A percentile compares a stretch with the other conserved stretches of the same genome.
Conservation (phyloP, 2,888 invertebrate genomes). For the Cremastinae sp. region DNA sequence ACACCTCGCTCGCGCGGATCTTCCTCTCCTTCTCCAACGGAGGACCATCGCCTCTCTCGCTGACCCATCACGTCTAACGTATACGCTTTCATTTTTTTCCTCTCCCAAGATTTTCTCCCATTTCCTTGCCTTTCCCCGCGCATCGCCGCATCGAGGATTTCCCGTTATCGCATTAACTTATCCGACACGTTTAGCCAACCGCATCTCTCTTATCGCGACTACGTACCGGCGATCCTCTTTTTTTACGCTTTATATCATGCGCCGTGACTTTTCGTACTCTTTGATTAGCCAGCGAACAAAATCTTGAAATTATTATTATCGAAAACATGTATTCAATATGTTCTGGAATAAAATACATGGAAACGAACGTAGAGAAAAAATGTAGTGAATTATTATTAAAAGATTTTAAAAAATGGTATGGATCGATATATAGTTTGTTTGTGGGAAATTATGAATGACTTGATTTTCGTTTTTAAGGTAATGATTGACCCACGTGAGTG, state of each 20-base stretch:
- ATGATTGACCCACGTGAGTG: too few relatives aligned
- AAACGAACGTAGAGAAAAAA: too few relatives aligned
- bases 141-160: conserved; percentile 31
- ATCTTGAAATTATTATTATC: too few relatives aligned
- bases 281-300: not conserved
- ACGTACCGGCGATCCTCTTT: conserved; percentile 11
- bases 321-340: too few relatives aligned
- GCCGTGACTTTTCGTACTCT: not conserved
- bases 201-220: conserved; percentile 43
- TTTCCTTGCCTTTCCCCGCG: conserved; percentile 2
- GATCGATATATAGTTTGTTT: too few relatives aligned
- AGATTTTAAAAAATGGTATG: too few relatives aligned
- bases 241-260: conserved; percentile 4
- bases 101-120: conserved; percentile 4
- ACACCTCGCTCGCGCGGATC: conserved; percentile 46
- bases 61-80: conserved; percentile 62
- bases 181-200: conserved; percentile 52
- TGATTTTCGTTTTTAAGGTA: too few relatives aligned
- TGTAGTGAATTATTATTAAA: too few relatives aligned
- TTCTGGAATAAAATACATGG: too few relatives aligned
- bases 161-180: conserved; percentile 60
- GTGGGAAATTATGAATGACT: too few relatives aligned
- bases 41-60: conserved; percentile 49
- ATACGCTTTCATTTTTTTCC: conserved; percentile 53
- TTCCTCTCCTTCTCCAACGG: conserved; percentile 1